Conservation (phyloP, 2,888 invertebrate genomes). For the Brenthis daphne region DNA sequence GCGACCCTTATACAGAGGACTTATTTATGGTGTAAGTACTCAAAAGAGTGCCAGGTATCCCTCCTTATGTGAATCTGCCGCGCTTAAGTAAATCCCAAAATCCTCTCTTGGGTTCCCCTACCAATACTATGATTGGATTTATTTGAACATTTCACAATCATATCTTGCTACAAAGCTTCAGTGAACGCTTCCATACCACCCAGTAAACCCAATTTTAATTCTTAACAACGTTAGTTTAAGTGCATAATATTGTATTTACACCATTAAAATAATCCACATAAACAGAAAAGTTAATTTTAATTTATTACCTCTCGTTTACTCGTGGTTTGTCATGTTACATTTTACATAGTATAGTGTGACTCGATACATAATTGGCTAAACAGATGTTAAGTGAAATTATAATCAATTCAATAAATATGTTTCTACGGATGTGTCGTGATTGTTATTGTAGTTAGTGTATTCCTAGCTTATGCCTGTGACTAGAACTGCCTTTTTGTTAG, state of each 20-base stretch:
- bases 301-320: conserved; percentile 28
- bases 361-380: conserved; percentile 43
- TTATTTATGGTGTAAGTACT: too few relatives aligned
- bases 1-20: too few relatives aligned
- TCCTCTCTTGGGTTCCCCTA: too few relatives aligned
- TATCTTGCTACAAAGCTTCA: conserved; percentile 35
- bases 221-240: conserved; percentile 46
- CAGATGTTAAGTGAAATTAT: conserved; percentile 55
- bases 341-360: background rate
- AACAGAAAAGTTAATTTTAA: conserved; percentile 26
- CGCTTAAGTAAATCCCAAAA: too few relatives aligned
- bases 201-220: conserved; percentile 46
- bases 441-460: conserved; percentile 32
- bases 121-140: background rate
- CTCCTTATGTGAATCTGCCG: too few relatives aligned
- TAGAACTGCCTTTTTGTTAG: too few relatives aligned
- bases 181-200: conserved; percentile 25
- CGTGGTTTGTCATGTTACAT: conserved; percentile 1
- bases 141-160: background rate
- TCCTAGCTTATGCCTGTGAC: too few relatives aligned
- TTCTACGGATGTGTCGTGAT: conserved; percentile 59
- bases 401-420: conserved; percentile 67
- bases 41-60: too few relatives aligned
- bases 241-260: conserved; percentile 44
- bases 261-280: conserved; percentile 31